Percentiles rank a stretch among this genome's conserved stretches.
These are phyloP conservation scores for Aldrovandia affinis DNA, from an alignment of 2,797 vertebrate genomes.

Conservation along the genomic window DNA sequence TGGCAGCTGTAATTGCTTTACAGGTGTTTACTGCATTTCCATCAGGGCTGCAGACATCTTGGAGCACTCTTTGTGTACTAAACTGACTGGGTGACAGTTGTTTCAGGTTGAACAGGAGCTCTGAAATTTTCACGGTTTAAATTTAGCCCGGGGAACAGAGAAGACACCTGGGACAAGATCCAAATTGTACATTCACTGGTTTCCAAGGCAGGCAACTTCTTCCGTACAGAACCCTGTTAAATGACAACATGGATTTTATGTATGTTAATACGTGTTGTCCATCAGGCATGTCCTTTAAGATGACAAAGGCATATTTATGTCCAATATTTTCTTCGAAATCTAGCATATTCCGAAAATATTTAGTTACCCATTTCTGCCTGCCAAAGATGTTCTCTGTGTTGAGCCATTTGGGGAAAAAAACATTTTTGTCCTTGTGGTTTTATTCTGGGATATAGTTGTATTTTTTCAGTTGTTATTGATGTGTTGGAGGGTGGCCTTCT, in stretches of 20 bases:
- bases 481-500: conserved; percentile 18
- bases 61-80: conserved; percentile 54
- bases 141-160: conserved; percentile 28
- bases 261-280: background rate
- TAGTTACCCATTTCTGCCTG: background rate
- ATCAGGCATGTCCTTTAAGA: background rate
- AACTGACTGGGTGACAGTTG: conserved; percentile 51
- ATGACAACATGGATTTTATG: background rate
- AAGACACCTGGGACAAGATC: conserved; percentile 24
- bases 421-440: conserved; percentile 15
- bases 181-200: conserved; percentile 31
- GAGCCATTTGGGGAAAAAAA: background rate
- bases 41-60: conserved; percentile 62
- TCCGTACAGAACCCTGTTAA: background rate
- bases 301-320: background rate
- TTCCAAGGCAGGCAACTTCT: background rate
- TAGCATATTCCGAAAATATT: background rate
- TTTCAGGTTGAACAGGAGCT: conserved; percentile 35
- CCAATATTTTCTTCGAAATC: background rate
- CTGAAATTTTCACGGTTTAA: conserved; percentile 26
- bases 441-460: background rate
- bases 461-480: conserved; percentile 2
- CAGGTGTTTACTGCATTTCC: conserved; percentile 74
- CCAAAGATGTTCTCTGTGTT: background rate
- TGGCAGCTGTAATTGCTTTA: conserved; percentile 79